phyloP scores from a whole-genome alignment of 2,113 vertebrate genomes.

The Tapirus terrestris region DNA sequence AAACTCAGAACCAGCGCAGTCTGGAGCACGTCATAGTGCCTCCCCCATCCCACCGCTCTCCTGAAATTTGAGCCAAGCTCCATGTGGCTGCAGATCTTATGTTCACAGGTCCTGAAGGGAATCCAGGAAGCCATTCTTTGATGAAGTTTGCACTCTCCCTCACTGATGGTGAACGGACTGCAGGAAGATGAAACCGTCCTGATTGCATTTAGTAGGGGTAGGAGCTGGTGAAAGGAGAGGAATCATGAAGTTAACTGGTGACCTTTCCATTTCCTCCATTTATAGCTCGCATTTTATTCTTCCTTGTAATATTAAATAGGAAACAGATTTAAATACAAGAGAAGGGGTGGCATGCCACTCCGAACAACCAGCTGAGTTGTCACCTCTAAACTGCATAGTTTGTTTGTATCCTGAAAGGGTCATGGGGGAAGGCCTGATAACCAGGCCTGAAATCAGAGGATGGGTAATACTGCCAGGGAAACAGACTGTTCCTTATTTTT shows the following conservation, averaged over 20 bases:
- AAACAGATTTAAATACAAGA: constrained; percentile 56
- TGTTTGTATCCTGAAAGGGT: constrained; percentile 24
- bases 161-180: not conserved
- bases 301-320: constrained; percentile 69
- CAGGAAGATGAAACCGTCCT: constrained; percentile 17
- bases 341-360: constrained; percentile 15
- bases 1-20: constrained; percentile 69
- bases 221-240: constrained; percentile 45
- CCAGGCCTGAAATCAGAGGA: not conserved
- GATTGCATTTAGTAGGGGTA: not conserved
- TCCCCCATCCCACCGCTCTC: constrained; percentile 3
- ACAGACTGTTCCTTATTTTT: not conserved
- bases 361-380: constrained; percentile 32
- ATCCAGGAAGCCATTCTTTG: constrained; percentile 42
- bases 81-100: constrained; percentile 60
- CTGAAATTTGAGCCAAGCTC: constrained; percentile 65
- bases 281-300: constrained; percentile 66
- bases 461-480: not conserved
- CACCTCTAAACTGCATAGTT: constrained; percentile 27
- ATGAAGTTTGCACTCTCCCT: not conserved
- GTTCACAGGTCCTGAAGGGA: constrained; percentile 57
- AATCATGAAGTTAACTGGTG: constrained; percentile 46
- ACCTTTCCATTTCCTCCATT: constrained; percentile 65
- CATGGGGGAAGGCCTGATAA: not conserved
- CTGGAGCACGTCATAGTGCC: not conserved